Evolutionary conservation across 2,888 invertebrate genomes (phyloP).

Genomic region (Drosophila nigricruria): DNA sequence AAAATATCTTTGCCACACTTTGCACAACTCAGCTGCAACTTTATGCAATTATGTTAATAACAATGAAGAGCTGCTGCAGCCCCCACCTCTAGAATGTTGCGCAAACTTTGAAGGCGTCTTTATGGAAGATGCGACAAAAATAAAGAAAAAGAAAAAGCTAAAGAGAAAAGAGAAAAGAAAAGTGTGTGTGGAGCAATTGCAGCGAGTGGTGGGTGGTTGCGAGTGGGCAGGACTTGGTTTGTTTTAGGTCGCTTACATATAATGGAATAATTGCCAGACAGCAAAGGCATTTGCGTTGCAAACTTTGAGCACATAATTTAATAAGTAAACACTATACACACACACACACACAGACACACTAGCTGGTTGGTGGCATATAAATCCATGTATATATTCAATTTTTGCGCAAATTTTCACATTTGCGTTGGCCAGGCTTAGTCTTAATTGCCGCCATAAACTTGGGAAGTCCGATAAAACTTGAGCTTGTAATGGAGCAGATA

Average conservation of each 20-base stretch:
- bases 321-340: slow-evolving; percentile 71
- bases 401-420: slow-evolving; percentile 44
- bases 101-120: slow-evolving; percentile 51
- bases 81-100: slow-evolving; percentile 26
- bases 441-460: slow-evolving; percentile 75
- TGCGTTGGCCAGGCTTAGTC: slow-evolving; percentile 48
- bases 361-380: neutral
- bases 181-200: slow-evolving; percentile 39
- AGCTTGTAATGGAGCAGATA: slow-evolving; percentile 62
- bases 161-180: slow-evolving; percentile 4
- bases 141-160: slow-evolving; percentile 22
- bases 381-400: slow-evolving; percentile 30
- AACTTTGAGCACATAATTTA: slow-evolving; percentile 69
- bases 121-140: slow-evolving; percentile 28
- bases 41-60: slow-evolving; percentile 81
- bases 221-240: slow-evolving; percentile 17
- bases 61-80: slow-evolving; percentile 53
- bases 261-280: slow-evolving; percentile 75
- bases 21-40: slow-evolving; percentile 63
- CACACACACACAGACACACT: slow-evolving; percentile 35
- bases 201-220: neutral
- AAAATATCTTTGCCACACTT: slow-evolving; percentile 65
- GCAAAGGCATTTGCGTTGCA: slow-evolving; percentile 37
- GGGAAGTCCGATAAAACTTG: slow-evolving; percentile 70
- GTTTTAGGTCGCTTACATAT: slow-evolving; percentile 56